A percentile compares a stretch with the other conserved stretches of the same genome.
These are phyloP conservation scores for Gallinago stenura DNA, from an alignment of 2,797 vertebrate species.

Conservation along the genomic window DNA sequence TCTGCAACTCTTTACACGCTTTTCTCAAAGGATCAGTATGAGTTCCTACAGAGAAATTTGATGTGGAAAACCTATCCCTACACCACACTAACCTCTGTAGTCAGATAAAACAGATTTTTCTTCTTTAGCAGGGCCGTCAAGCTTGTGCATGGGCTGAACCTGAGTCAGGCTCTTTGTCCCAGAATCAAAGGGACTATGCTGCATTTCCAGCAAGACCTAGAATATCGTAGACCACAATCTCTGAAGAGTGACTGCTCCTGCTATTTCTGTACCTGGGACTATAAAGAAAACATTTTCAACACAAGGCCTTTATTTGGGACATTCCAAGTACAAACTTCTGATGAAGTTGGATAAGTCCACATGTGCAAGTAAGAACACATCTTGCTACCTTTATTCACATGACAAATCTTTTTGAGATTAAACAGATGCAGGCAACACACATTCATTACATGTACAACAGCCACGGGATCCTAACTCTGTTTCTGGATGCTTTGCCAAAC, in stretches of 20 bases:
- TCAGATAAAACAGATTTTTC: background rate
- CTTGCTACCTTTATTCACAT: background rate
- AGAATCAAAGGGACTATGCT: background rate
- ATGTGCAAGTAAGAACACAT: background rate
- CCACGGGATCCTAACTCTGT: background rate
- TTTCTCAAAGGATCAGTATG: background rate
- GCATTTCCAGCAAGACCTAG: background rate
- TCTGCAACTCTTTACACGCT: background rate
- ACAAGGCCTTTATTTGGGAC: background rate
- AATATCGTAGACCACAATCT: rapidly evolving
- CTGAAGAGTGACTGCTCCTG: background rate
- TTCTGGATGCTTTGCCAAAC: constrained; percentile 9
- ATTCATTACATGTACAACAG: background rate
- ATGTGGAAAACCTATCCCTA: background rate
- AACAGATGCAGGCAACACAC: background rate
- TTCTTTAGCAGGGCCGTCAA: background rate
- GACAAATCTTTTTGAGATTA: background rate
- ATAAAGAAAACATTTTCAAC: background rate
- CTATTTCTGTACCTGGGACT: background rate
- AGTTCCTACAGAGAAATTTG: background rate
- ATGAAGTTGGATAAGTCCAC: background rate
- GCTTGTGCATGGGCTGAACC: background rate
- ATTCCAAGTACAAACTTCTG: background rate
- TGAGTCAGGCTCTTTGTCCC: background rate
- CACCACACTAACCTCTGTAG: background rate